These are phyloP conservation scores for Gymnocypris eckloni DNA, from an alignment of 2,797 vertebrate species.

Conservation along the genomic window DNA sequence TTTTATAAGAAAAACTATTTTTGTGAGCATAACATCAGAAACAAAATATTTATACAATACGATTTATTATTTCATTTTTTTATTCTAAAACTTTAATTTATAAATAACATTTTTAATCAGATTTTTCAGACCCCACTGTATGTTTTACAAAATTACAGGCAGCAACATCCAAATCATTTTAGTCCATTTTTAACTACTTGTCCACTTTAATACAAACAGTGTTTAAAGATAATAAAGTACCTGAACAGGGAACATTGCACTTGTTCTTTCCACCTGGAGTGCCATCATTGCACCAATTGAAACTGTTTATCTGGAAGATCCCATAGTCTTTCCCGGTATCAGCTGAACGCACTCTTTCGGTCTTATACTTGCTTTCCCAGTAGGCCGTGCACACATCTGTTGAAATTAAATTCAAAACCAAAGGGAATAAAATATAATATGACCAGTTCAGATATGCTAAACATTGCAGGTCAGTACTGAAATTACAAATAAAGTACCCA, in stretches of 20 bases:
- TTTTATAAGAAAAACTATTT: too few relatives aligned
- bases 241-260: conserved; percentile 51
- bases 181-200: background rate
- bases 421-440: background rate
- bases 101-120: background rate
- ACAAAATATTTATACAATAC: too few relatives aligned
- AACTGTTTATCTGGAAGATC: conserved; percentile 66
- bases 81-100: background rate
- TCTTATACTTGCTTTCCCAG: conserved; percentile 62
- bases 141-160: background rate
- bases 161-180: background rate
- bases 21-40: too few relatives aligned
- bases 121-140: background rate
- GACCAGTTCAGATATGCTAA: background rate
- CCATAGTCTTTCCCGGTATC: conserved; percentile 63
- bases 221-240: conserved; percentile 21
- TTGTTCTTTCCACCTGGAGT: conserved; percentile 52
- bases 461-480: background rate
- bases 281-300: conserved; percentile 62
- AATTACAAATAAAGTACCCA: conserved; percentile 42
- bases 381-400: conserved; percentile 62
- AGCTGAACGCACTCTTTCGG: conserved; percentile 49
- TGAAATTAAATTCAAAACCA: background rate
- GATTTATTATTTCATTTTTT: too few relatives aligned
- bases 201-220: background rate